Percentiles rank a stretch among this genome's conserved stretches.
Conservation (phyloP, 2,888 invertebrate species). For the Clunio marinus region DNA sequence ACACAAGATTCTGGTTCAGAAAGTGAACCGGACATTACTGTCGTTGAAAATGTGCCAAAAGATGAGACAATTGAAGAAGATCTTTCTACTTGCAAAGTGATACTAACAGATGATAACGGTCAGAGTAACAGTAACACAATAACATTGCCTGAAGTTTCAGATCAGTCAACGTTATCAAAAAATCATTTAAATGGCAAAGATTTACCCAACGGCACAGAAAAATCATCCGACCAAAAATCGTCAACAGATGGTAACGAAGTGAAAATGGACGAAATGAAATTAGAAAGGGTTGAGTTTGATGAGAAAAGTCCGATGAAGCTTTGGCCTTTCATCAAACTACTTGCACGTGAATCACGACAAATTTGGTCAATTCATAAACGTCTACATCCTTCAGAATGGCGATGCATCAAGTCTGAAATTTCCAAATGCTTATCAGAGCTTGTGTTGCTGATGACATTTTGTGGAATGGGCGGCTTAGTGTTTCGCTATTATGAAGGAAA, state of each 20-base stretch:
- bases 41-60: constrained; percentile 45
- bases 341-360: constrained; percentile 51
- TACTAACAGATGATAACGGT: not conserved
- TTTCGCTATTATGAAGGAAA: constrained; percentile 80
- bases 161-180: not conserved
- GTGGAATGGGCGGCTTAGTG: constrained; percentile 74
- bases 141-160: too few relatives aligned
- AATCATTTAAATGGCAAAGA: constrained; percentile 43
- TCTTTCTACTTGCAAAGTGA: constrained; percentile 45
- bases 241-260: constrained; percentile 38
- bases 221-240: constrained; percentile 44
- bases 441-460: constrained; percentile 65
- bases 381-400: constrained; percentile 57
- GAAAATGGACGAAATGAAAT: not conserved
- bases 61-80: constrained; percentile 43
- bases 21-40: constrained; percentile 44
- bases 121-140: too few relatives aligned
- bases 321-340: constrained; percentile 50
- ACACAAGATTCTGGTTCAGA: constrained; percentile 50
- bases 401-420: constrained; percentile 55
- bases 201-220: constrained; percentile 43
- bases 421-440: constrained; percentile 67
- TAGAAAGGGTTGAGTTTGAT: constrained; percentile 33
- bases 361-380: constrained; percentile 59
- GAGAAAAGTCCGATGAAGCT: constrained; percentile 26